phyloP scores from a whole-genome alignment of 2,888 invertebrate genomes.

The Andrena fulva region DNA sequence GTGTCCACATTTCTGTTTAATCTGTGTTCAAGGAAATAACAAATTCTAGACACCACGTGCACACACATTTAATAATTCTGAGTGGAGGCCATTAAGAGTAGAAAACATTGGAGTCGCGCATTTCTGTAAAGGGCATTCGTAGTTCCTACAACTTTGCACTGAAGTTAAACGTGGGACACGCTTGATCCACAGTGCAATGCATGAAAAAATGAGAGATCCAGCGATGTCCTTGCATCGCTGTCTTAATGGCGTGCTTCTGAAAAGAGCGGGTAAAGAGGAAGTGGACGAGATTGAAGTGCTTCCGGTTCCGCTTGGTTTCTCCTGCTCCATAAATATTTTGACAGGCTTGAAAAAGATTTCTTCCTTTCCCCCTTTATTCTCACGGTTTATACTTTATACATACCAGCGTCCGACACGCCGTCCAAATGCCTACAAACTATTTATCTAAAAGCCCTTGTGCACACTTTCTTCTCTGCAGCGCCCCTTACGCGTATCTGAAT shows the following conservation, averaged over 20 bases:
- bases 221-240: conserved; percentile 49
- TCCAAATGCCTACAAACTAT: no score
- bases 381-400: neutral
- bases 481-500: neutral
- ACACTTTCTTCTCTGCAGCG: no score
- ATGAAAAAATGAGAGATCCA: conserved; percentile 33
- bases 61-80: no score
- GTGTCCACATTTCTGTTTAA: no score
- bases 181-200: conserved; percentile 1
- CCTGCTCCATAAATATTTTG: conserved; percentile 26
- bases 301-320: conserved; percentile 38
- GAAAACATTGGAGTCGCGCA: no score
- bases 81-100: no score
- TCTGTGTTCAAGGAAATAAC: no score
- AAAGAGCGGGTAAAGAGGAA: conserved; percentile 49
- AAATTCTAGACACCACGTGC: no score
- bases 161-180: neutral
- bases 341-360: conserved; percentile 18
- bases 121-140: neutral
- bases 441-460: no score
- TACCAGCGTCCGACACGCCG: neutral
- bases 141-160: neutral
- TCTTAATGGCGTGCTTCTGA: conserved; percentile 59
- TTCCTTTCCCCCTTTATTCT: conserved; percentile 1
- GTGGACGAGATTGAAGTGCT: conserved; percentile 57